These are phyloP conservation scores for Marasmarcha lunaedactyla DNA, from an alignment of 2,888 invertebrate species.

Conservation along the genomic window DNA sequence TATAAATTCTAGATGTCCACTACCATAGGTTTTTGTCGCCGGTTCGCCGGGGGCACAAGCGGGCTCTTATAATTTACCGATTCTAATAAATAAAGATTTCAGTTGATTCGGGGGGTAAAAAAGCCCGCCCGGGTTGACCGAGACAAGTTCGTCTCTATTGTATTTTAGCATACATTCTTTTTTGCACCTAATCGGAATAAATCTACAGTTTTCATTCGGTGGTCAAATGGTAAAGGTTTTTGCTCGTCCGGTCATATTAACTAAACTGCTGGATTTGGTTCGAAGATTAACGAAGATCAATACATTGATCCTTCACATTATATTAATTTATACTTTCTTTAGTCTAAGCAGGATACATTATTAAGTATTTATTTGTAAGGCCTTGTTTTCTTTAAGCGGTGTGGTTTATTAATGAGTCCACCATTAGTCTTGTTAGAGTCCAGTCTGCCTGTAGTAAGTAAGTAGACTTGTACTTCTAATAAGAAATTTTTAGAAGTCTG, in stretches of 20 bases:
- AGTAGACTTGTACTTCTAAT: no score
- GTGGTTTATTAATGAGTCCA: no score
- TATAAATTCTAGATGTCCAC: constrained; percentile 16
- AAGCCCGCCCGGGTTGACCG: constrained; percentile 61
- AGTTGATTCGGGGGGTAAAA: constrained; percentile 46
- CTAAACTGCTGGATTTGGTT: neutral
- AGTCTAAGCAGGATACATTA: no score
- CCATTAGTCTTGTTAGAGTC: no score
- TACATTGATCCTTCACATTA: neutral
- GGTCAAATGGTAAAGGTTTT: constrained; percentile 21
- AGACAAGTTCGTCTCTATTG: constrained; percentile 58
- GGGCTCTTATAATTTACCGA: constrained; percentile 54
- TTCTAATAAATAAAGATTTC: constrained; percentile 70
- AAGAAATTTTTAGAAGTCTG: no score
- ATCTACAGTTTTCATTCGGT: constrained; percentile 50
- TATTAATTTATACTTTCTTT: no score
- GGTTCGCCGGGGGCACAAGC: constrained; percentile 26
- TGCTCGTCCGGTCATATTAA: constrained; percentile 13
- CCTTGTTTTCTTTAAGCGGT: no score
- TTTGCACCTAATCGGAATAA: constrained; percentile 55
- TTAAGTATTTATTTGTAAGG: no score
- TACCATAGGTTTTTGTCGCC: constrained; percentile 28
- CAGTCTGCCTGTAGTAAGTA: no score
- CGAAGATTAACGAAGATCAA: neutral
- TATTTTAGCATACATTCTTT: constrained; percentile 62